Base-by-base conservation (phyloP, 1,140 invertebrate species). In the Saxidomus purpurata region DNA sequence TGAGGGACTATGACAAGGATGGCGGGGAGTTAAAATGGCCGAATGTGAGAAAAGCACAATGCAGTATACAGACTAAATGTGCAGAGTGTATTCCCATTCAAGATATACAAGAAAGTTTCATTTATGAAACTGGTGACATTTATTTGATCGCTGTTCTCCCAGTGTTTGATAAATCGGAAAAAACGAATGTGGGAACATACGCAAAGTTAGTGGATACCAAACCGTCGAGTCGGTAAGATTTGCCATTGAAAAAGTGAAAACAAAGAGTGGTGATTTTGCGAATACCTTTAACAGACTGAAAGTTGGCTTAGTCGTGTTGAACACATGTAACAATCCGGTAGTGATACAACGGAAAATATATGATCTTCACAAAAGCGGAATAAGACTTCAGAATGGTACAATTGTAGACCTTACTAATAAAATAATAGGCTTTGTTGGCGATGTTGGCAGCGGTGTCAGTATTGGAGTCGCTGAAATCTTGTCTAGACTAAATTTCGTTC, bases 381-480 rank as follows among this genome's bases (percentile, higher is more conserved):
- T 88, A 36, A 22, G 4, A 22, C 25, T 52, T 25, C 22, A 28
- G 0, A 36, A 88, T 38, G 77, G 86, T 9, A 79, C 59, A 17
- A 15, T 59, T 19, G 25, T 86, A 6, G 97, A 97, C 0, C 22
- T 92, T 22, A 34, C 47, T 13, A 31, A 81, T 38, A 81, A 61
- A 40, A 87, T 92, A 22, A 22, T 92, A 25, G 91, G 91, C 1
- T 90, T 82, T 28, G 80, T 90, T 47, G 89, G 87, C 0, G 87
- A 43, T 15, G 38, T 83, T 28, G 59, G 55, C n/a, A 90, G 87
- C 63, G 40, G 28, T 28, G 36, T 71, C 17, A 92, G 89, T 77
- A 87, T 89, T 6, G 67, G 89, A 2, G 67, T 80, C 8, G 81
- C 87, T 9, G 84, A 87, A 40, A 69, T 86, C 0, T 52, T 90